phyloP scores from a whole-genome alignment of 1,140 invertebrate genomes.

The Vanessa atalanta region DNA sequence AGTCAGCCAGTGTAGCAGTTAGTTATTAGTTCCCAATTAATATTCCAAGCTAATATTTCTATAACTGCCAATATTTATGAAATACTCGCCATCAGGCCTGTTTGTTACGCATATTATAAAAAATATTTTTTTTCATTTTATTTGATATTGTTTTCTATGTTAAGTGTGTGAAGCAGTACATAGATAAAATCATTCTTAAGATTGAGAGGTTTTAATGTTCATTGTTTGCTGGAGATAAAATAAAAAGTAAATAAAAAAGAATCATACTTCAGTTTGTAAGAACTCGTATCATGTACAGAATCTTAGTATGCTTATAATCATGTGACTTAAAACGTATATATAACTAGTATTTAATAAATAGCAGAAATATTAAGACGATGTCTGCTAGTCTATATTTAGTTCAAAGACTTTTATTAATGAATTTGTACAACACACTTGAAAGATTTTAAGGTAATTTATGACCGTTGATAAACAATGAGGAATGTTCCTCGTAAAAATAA shows the following conservation, averaged over 20 bases:
- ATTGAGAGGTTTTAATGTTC: too few species aligned
- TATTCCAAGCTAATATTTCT: too few species aligned
- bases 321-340: background rate
- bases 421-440: slow-evolving; percentile 40
- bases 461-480: slow-evolving; percentile 24
- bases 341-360: background rate
- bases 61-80: too few species aligned
- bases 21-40: too few species aligned
- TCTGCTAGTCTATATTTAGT: slow-evolving; percentile 20
- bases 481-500: background rate
- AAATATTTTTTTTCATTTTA: too few species aligned
- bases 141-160: too few species aligned
- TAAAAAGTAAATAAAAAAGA: background rate
- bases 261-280: too few species aligned
- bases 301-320: background rate
- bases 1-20: too few species aligned
- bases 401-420: slow-evolving; percentile 38
- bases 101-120: too few species aligned
- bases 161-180: too few species aligned
- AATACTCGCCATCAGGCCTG: too few species aligned
- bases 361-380: background rate
- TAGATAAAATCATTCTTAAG: too few species aligned
- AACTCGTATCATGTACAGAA: background rate
- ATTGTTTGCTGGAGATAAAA: background rate
- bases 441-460: slow-evolving; percentile 39